Base-by-base conservation (phyloP, 2,888 invertebrate species). In the Caradrina kadenii region DNA sequence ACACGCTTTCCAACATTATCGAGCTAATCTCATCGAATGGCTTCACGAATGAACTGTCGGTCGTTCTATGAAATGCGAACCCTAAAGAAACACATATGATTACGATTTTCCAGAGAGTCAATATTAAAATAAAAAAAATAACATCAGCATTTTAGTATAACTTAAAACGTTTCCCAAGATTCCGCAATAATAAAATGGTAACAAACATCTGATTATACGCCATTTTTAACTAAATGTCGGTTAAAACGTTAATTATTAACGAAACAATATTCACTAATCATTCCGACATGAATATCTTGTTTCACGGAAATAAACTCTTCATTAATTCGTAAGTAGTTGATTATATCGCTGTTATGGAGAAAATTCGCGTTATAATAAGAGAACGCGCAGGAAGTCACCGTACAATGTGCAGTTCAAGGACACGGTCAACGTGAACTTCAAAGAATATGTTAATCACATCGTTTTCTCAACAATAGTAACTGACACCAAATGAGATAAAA, bases 11-110 rank as follows among this genome's bases (percentile, higher is more conserved):
- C 39, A 21, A 35, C 73, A 52, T 63, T 50, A 63, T 71, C 61
- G 55, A 55, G 53, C 22, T 76, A 73, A 81, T 70, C 73, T 22
- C 45, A 72, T 68, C 50, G 48, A 22, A 54, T 58, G 54, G 56
- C 59, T 45, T 39, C 26, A 19, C 54, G 11, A 54, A 45, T 53
- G 26, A 50, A 42, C 62, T 50, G 7, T 21, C 31, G 17, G 55
- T 19, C 39, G 45, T 45, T 65, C 11, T 58, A 22, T 48, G 26
- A 59, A 54, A 63, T 35, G 50, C 19, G 19, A 5, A 48, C 60
- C 53, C 48, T 7, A 22, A 63, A 52, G 15, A 6, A 55, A 35
- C 42, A 22, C n/a, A n/a, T n/a, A 21, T 48, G 10, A 22, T 5
- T 48, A 39, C n/a, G 6, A 49, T 15, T 42, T 61, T 22, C 22